Base-by-base conservation (phyloP, 92 coral and sea anemone species). In the Nematostella vectensis region DNA sequence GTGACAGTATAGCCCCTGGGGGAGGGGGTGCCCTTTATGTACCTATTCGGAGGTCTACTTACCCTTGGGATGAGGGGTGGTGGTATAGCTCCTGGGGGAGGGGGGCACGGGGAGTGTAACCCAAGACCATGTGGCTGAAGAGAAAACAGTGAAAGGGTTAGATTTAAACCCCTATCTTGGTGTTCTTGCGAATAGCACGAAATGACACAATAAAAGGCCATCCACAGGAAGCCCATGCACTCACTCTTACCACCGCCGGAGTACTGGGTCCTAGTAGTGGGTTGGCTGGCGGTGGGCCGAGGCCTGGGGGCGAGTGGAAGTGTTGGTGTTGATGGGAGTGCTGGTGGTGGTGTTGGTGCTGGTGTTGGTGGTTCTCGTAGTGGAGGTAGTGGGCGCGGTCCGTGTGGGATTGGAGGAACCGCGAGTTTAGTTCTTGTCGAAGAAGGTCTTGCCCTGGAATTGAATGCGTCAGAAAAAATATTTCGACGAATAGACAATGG, bases 291-390 rank as follows among this genome's bases (percentile, higher is more conserved):
- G 57, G 58, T 1, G 72, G 75, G 4, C 59, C 66, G 11, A 64
- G 51, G 42, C 81, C 77, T 0, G 83, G 89, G 25, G 71, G 69
- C 2, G 74, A 78, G 62, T 85, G 91, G 70, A 79, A 81, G 81
- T 91, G 95, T 54, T 91, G 98, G 16, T 54, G 70, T 38, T 63
- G 72, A 38, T 66, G 72, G 23, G 54, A 63, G 38, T 75, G 82
- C 19, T 59, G 63, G 38, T 88, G 96, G 1, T 79, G 80, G 40
- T 84, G 94, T 40, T 80, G 88, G 60, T 89, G 98, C 17, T 79
- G 88, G 53, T 91, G 98, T 64, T 86, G 98, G 29, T 91, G 98
- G 58, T 71, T 85, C 53, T 91, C 98, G 30, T 81, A 88, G 49
- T 80, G 94, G 25, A 85, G 52, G 58, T 82, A 85, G 38, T 87